These are phyloP conservation scores for Papilio polyxenes DNA, from an alignment of 1,140 invertebrate species.

Conservation along the genomic window DNA sequence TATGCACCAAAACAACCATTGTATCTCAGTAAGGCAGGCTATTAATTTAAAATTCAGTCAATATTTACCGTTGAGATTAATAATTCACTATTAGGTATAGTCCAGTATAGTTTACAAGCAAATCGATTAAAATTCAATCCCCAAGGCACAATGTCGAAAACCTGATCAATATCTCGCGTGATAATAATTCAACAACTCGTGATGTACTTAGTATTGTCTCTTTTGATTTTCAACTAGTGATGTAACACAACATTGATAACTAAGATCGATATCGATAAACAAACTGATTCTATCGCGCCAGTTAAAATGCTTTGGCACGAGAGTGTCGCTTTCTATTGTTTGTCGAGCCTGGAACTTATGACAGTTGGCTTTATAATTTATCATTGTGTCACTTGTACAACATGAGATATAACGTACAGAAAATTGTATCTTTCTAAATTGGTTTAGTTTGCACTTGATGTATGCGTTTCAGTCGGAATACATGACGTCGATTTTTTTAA, in stretches of 20 bases:
- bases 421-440: slow-evolving; percentile 4
- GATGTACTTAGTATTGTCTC: slow-evolving; percentile 39
- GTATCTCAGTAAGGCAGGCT: background rate
- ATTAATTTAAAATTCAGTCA: slow-evolving; percentile 26
- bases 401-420: slow-evolving; percentile 12
- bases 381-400: slow-evolving; percentile 23
- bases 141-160: slow-evolving; percentile 32
- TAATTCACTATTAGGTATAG: slow-evolving; percentile 11
- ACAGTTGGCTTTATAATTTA: slow-evolving; percentile 13
- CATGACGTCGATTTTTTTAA: background rate
- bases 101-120: slow-evolving; percentile 27
- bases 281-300: slow-evolving; percentile 36
- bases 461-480: background rate
- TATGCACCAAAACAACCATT: background rate
- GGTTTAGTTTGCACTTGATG: background rate
- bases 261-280: slow-evolving; percentile 35
- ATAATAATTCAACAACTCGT: slow-evolving; percentile 39
- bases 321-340: slow-evolving; percentile 36
- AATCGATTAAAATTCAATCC: slow-evolving; percentile 36
- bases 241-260: slow-evolving; percentile 36
- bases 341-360: slow-evolving; percentile 10
- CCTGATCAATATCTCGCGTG: slow-evolving; percentile 37
- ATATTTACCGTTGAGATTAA: slow-evolving; percentile 24
- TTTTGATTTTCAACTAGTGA: slow-evolving; percentile 38
- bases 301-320: slow-evolving; percentile 31